Evolutionary conservation across 2,888 invertebrate species (phyloP), one percentile per base, ranked within the genome.

Genomic region (Acleris emargana): DNA sequence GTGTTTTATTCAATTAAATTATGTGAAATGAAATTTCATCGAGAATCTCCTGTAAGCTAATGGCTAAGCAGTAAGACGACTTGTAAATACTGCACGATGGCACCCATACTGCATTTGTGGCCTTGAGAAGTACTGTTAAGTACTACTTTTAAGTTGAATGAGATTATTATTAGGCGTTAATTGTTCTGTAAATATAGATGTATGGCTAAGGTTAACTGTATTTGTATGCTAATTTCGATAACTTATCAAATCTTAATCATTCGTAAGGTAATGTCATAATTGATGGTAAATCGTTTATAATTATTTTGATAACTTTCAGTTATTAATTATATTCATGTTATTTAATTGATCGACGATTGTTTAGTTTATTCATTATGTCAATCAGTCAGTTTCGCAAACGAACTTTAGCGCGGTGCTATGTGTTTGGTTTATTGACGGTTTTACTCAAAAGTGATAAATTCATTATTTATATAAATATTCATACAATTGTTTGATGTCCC

Each of bases 81-180:
- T 1, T 52, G 52, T 58, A 63, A 51, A 51, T 61, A n/a, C 42
- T 22, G 32, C 58, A 63, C 18, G 17, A 2, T 45, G 13, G 50
- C 50, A 50, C 32, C 18, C 43, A 38, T 52, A 20, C 50, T 57
- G 63, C 62, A 67, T 61, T 68, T 66, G 73, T 75, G 68, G 74
- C 73, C 73, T 86, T 87, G 88, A 81, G 85, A 89, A 86, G 79
- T 84, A 80, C 73, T 79, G 79, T 76, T 76, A 69, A 69, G 76
- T 76, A 13, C 20, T 70, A 64, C 70, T 83, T 83, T 80, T 84
- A 87, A 72, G 82, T 86, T 87, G 81, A 88, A 84, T 91, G 91
- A 91, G 91, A 91, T 91, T 91, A 91, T 88, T 85, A 75, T 74
- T 88, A 89, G 83, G 75, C 79, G 71, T 88, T 85, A 83, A 73